A percentile compares a stretch with the other conserved stretches of the same genome.
These are phyloP conservation scores for Brachypteracias leptosomus DNA, from an alignment of 2,113 vertebrate genomes.

Conservation along the genomic window DNA sequence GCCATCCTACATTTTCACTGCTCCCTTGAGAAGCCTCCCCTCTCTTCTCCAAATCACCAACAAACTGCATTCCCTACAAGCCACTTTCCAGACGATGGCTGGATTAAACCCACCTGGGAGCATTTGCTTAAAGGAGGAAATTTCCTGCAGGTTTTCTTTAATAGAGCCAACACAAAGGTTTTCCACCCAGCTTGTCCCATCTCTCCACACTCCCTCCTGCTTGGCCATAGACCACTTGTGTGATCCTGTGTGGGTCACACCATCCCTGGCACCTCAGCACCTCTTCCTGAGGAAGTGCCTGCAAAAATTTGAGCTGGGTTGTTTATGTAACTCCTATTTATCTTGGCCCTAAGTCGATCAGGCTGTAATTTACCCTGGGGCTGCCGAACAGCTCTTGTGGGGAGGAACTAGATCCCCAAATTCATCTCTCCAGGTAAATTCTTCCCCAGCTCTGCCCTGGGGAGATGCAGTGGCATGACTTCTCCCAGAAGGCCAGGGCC, in stretches of 20 bases:
- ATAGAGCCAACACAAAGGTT: background rate
- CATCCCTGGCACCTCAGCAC: background rate
- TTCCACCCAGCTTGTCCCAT: background rate
- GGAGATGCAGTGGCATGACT: fast-evolving
- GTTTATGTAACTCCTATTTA: background rate
- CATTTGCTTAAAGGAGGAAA: background rate
- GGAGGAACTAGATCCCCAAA: background rate
- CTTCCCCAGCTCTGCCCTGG: background rate
- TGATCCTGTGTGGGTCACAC: background rate
- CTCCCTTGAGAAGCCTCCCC: background rate
- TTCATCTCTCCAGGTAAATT: background rate
- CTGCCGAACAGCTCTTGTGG: background rate
- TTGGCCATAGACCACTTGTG: fast-evolving
- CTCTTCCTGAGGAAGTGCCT: background rate
- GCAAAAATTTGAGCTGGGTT: background rate
- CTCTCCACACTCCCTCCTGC: background rate
- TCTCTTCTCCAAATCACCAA: background rate
- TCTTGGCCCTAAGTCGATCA: fast-evolving
- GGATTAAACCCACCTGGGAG: background rate
- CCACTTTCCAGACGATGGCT: background rate
- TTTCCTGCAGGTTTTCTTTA: background rate
- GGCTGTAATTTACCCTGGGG: background rate
- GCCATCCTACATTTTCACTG: background rate
- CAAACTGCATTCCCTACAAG: background rate
- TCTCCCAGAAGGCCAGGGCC: background rate